These are phyloP conservation scores for Hoplostethus mediterraneus DNA, from an alignment of 2,797 vertebrate species.

Conservation along the genomic window DNA sequence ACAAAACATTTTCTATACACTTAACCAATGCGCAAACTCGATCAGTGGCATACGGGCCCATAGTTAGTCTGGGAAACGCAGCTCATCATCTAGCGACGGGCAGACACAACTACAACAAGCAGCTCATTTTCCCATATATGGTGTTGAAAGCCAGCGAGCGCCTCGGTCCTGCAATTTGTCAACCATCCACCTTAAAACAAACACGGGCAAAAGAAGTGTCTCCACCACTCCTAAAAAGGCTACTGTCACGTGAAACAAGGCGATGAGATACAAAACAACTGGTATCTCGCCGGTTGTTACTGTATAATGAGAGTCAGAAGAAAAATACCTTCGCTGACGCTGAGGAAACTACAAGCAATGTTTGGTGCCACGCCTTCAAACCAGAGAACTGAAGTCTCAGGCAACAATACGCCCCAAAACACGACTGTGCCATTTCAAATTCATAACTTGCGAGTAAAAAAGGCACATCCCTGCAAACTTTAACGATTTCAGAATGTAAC, in stretches of 20 bases:
- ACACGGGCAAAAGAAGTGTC: slow-evolving; percentile 27
- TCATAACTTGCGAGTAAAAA: not conserved
- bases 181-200: slow-evolving; percentile 25
- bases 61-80: slow-evolving; percentile 39
- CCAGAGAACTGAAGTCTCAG: not conserved
- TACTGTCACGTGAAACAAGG: slow-evolving; percentile 6
- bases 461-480: not conserved
- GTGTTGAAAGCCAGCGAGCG: slow-evolving; percentile 35
- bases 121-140: slow-evolving; percentile 70
- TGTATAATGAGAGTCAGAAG: not conserved
- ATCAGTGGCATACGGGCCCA: no score
- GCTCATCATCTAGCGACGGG: slow-evolving; percentile 35
- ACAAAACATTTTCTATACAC: not conserved
- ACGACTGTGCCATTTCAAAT: not conserved
- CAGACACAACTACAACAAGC: slow-evolving; percentile 37
- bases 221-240: slow-evolving; percentile 27
- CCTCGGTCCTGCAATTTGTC: not conserved
- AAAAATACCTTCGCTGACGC: not conserved
- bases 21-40: not conserved
- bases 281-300: not conserved
- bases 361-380: not conserved
- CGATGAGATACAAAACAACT: slow-evolving; percentile 3
- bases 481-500: not conserved
- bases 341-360: not conserved
- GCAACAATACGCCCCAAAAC: slow-evolving; percentile 16